Conservation (phyloP, 2,113 vertebrate species). For the Anolis sagrei region DNA sequence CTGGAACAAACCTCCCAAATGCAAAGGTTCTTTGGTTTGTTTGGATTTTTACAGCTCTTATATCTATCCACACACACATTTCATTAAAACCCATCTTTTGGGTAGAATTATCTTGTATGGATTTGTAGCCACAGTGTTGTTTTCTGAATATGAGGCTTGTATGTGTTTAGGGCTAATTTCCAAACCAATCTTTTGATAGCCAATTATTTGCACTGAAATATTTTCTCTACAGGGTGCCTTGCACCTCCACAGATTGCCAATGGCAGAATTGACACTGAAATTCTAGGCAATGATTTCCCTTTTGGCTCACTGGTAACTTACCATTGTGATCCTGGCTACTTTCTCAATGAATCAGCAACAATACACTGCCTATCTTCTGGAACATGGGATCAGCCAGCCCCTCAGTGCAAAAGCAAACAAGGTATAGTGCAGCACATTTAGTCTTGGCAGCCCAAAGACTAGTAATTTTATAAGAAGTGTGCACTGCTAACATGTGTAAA, state of each 20-base stretch:
- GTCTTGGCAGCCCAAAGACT: neutral
- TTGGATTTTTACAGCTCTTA: neutral
- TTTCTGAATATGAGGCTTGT: neutral
- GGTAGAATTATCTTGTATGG: no score
- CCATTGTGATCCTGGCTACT: conserved; percentile 67
- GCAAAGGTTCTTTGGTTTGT: neutral
- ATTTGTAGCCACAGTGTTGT: neutral
- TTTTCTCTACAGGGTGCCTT: neutral
- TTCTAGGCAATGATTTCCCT: conserved; percentile 29
- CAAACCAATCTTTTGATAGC: no score
- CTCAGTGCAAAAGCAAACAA: neutral
- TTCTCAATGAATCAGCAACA: conserved; percentile 49
- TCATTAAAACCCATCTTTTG: neutral
- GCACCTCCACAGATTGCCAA: conserved; percentile 58
- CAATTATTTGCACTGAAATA: neutral
- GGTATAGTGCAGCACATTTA: neutral
- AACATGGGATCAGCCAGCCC: conserved; percentile 63
- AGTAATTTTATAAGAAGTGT: neutral
- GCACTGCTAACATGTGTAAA: neutral
- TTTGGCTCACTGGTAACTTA: conserved; percentile 63
- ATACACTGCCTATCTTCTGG: conserved; percentile 58
- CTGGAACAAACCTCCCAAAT: conserved; percentile 12
- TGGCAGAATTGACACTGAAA: conserved; percentile 51
- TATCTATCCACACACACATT: neutral
- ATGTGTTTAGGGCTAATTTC: no score